Evolutionary conservation across 2,888 invertebrate species (phyloP), one percentile per base, ranked within the genome.

Genomic region (Cataglyphis cursor): DNA sequence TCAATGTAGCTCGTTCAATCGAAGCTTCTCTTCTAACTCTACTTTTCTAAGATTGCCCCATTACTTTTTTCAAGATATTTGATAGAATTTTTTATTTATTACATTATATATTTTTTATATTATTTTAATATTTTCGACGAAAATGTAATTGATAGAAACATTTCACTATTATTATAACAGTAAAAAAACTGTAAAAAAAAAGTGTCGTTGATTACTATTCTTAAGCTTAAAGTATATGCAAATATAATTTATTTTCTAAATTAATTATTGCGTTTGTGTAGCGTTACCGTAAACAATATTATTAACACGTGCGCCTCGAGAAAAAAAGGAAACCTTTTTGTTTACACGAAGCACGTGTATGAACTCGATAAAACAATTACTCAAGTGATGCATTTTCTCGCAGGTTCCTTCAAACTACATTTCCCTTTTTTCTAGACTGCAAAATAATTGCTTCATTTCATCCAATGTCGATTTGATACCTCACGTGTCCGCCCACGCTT

Each of bases 391-490:
- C 18, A 5, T 66, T 75, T 51, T 28, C 44, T 44, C 57, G 10
- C n/a, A 21, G 9, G 6, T 51, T 28, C 9, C 12, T 10, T 6
- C 35, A 3, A 21, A 15, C 9, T 0, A 24, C 1, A 24, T 10
- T 68, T 38, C 66, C 24, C 15, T 21, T 21, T 66, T 68, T 24
- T 35, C 24, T 41, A 44, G 57, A 78, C 57, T 31, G 57, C 21
- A 35, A 70, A 72, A 59, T 59, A 80, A 80, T 57, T 57, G 57
- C 21, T 18, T 31, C 21, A 21, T 57, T 57, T 78, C 8, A 54
- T 54, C 38, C 41, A 4, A 70, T 57, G 57, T 12, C 57, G 28
- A 70, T 70, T 78, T 78, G 31, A 59, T 78, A 78, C 44, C 76
- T 68, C 35, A 9, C n/a, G 24, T 65, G 35, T 65, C 48, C 76